Evolutionary conservation across 2,113 vertebrate species (phyloP).

Genomic region (Urocynchramus pylzowi): DNA sequence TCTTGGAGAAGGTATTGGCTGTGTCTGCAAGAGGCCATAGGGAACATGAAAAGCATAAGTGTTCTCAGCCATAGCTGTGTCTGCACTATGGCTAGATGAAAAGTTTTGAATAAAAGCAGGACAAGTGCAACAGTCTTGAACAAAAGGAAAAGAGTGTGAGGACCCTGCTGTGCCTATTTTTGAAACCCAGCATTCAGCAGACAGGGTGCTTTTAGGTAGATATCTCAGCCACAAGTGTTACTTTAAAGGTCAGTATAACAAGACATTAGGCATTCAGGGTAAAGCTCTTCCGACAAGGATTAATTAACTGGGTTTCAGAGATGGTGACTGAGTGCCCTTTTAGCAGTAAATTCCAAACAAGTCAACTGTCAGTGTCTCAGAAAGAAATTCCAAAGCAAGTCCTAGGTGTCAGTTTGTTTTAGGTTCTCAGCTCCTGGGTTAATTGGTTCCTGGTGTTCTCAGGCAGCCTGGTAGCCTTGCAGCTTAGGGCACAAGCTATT

Average conservation of each 20-base stretch:
- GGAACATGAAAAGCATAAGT: not conserved
- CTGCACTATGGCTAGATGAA: not conserved
- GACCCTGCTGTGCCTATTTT: not conserved
- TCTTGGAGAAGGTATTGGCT: not conserved
- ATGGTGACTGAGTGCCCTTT: not conserved
- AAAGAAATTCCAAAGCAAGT: not conserved
- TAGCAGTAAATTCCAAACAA: not conserved
- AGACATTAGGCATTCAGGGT: not conserved
- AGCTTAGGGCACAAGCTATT: not conserved
- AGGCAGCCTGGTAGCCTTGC: not conserved
- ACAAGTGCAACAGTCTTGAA: not conserved
- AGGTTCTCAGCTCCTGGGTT: not conserved
- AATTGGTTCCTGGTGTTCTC: not conserved
- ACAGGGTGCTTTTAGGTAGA: not conserved
- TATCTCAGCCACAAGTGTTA: not conserved
- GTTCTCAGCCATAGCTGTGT: not conserved
- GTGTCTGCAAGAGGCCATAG: not conserved
- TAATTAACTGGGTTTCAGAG: constrained; percentile 10
- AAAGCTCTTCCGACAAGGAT: not conserved
- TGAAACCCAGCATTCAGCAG: not conserved
- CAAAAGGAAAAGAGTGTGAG: not conserved
- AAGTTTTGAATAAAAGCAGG: not conserved
- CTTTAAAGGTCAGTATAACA: constrained; percentile 24
- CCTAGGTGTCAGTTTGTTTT: not conserved
- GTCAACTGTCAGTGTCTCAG: not conserved